Base-by-base conservation (phyloP, 2,888 invertebrate species). In the Magallana nippona region DNA sequence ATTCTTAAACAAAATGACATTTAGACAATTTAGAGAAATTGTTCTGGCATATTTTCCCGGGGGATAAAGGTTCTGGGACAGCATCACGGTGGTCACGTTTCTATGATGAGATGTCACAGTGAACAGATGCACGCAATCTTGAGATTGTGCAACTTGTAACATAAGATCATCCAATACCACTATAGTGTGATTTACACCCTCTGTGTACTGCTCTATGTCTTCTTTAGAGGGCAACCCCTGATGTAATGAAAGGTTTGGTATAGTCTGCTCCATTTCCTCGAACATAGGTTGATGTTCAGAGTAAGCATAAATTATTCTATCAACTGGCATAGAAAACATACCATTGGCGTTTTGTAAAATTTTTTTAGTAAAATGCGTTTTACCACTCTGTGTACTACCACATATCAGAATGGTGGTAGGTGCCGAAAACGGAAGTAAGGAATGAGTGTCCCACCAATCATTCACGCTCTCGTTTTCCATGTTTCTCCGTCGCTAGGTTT, bases 1-100 rank as follows among this genome's bases (percentile, higher is more conserved):
- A 56, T 86, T 84, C 27, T 83, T 84, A 62, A 84, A 83, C 22
- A 86, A 79, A 27, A 86, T 60, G n/a, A 83, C 60, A 63, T 84
- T 78, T 8, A 60, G 57, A 56, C 81, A 84, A 27, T 86, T 86
- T 44, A 86, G 58, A 15, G 83, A 79, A 15, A 86, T 84, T 2
- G 83, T 84, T 55, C 79, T 84, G 63, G 82, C 83, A 57, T 83
- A 81, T 82, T 86, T 84, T 19, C 84, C 86, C 8, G 82, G 79
- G 8, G 80, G 82, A 62, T 63, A 86, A n/a, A 86, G 22, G 44
- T 82, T 82, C 55, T 83, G 85, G 2, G 85, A 71, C n/a, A 86
- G 22, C 27, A 81, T 71, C 27, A 86, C 57, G 0, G 82, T 81
- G 8, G 78, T 82, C 1, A 84, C n/a, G 55, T 82, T 82, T 32